phyloP scores from a whole-genome alignment of 2,797 vertebrate species.

The Cynopterus sphinx region DNA sequence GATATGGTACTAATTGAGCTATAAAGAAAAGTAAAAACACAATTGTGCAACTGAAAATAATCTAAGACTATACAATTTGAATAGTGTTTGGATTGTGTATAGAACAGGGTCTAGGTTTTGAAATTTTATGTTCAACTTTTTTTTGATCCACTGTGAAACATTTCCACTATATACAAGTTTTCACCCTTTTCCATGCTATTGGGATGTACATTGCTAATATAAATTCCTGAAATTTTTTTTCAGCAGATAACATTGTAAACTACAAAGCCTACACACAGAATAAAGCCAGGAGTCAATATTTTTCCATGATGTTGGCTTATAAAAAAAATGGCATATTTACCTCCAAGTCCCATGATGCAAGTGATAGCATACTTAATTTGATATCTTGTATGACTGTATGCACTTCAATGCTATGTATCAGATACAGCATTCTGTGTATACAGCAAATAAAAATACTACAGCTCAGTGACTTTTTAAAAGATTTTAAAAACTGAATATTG shows the following conservation, averaged over 20 bases:
- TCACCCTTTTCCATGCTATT: neutral
- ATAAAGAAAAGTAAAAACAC: neutral
- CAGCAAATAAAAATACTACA: conserved; percentile 30
- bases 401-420: conserved; percentile 14
- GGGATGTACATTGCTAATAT: conserved; percentile 8
- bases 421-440: conserved; percentile 12
- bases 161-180: neutral
- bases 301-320: neutral
- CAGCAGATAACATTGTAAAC: neutral
- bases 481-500: neutral
- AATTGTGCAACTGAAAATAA: neutral
- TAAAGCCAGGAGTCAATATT: neutral
- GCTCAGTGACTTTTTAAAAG: conserved; percentile 4
- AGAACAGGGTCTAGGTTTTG: neutral
- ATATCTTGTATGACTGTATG: neutral
- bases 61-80: neutral
- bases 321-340: neutral
- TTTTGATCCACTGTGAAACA: neutral
- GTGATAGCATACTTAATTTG: conserved; percentile 16
- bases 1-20: neutral
- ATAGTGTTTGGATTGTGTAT: neutral
- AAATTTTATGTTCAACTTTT: neutral
- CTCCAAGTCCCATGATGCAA: neutral
- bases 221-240: neutral
- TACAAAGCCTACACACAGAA: neutral